These are phyloP conservation scores for Thaumatotibia leucotreta DNA, from an alignment of 1,140 invertebrate species.

Conservation along the genomic window DNA sequence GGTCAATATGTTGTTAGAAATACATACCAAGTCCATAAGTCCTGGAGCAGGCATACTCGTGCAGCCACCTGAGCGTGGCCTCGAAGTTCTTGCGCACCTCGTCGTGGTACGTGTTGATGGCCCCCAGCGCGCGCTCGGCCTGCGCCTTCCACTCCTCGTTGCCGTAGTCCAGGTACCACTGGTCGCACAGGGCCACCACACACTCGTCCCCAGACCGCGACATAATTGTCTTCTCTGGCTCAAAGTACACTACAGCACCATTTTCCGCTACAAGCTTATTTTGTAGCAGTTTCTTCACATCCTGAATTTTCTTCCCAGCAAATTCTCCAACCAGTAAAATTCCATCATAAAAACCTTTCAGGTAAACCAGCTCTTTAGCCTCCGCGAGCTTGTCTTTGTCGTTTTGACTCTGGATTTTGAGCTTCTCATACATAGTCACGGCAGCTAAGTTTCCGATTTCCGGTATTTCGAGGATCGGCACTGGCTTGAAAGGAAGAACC, in stretches of 20 bases:
- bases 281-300: conserved; percentile 95
- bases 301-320: conserved; percentile 95
- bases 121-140: conserved; percentile 82
- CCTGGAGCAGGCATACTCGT: conserved; percentile 98
- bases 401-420: conserved; percentile 99
- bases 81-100: conserved; percentile 96
- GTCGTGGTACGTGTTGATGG: conserved; percentile 94
- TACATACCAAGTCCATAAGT: conserved; percentile 93
- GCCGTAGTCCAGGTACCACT: conserved; percentile 99
- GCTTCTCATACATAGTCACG: conserved; percentile 88
- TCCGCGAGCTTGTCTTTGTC: conserved; percentile 95
- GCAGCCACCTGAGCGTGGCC: conserved; percentile 96
- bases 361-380: conserved; percentile 97
- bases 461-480: conserved; percentile 95
- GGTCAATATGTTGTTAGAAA: too few species aligned
- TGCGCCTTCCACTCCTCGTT: conserved; percentile 91
- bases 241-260: conserved; percentile 94
- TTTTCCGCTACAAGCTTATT: conserved; percentile 85
- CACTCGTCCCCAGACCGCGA: conserved; percentile 99
- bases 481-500: conserved; percentile 83
- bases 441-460: conserved; percentile 93
- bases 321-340: conserved; percentile 92
- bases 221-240: conserved; percentile 97
- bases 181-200: conserved; percentile 98
- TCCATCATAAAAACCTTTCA: conserved; percentile 98